Evolutionary conservation across 2,888 invertebrate species (phyloP), one percentile per base, ranked within the genome.

Genomic region (Nymphalis urticae): DNA sequence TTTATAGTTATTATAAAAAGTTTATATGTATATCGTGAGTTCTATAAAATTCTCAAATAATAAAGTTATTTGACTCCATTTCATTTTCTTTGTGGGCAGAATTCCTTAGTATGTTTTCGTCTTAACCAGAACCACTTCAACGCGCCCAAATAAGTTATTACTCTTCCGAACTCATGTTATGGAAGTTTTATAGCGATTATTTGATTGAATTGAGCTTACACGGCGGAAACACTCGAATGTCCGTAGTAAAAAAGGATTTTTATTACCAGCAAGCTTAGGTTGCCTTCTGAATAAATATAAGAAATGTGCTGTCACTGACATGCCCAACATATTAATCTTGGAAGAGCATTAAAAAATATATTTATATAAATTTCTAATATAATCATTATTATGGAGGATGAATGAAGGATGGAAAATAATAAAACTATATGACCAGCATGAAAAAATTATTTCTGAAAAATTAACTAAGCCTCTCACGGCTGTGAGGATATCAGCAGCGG

Each of bases 181-280:
- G 62, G 66, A 67, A 66, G 71, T 66, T 75, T 75, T 75, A 75
- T 72, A 65, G 69, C 70, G 62, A 69, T 70, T 74, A 74, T 77
- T 77, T 76, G 76, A 78, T 77, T 68, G 72, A 69, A 73, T 71
- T 75, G 75, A 72, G 79, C 79, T 75, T 76, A 76, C 76, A 73
- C 72, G 65, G 73, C 75, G 74, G 73, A 78, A 75, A 75, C 74
- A 75, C 72, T 73, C 66, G 74, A 70, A 69, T 51, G 71, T 60
- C 68, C 65, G 72, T 70, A 73, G 74, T 77, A 76, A 76, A 76
- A 76, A 75, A 74, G 73, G 72, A 75, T 76, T 77, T 42, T 59
- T 59, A 53, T 53, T 53, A 16, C 53, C 53, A 53, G 24, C 53
- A 53, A 53, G 53, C 53, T 24, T 53, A 24, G 53, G 53, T 16